Evolutionary conservation across 2,797 vertebrate species (phyloP).

Genomic region (Dermochelys coriacea): DNA sequence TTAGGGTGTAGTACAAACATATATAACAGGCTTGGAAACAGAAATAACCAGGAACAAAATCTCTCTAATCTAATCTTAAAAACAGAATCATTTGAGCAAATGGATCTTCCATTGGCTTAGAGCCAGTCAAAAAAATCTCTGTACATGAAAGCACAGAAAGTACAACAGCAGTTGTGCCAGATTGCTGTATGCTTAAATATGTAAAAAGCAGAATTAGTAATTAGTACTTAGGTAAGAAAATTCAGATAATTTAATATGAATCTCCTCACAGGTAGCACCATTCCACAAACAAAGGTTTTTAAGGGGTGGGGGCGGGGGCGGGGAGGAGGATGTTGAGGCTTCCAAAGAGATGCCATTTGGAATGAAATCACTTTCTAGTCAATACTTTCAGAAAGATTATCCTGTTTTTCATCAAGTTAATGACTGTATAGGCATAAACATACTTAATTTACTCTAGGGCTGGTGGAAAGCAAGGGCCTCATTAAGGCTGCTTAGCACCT

Average conservation of each 20-base stretch:
- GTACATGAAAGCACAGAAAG: background rate
- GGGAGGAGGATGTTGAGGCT: background rate
- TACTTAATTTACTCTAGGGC: background rate
- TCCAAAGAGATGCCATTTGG: background rate
- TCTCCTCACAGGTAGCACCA: background rate
- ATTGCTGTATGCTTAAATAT: background rate
- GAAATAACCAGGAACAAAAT: background rate
- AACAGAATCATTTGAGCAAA: constrained; percentile 26
- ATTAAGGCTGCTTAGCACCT: background rate
- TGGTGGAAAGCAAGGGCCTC: background rate
- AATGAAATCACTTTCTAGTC: background rate
- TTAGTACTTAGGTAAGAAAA: background rate
- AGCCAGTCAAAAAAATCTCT: constrained; percentile 36
- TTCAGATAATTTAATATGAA: background rate
- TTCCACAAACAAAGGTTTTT: background rate
- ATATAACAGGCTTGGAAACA: background rate
- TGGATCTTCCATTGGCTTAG: background rate
- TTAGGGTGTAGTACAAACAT: background rate
- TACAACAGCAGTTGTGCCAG: constrained; percentile 9
- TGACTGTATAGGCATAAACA: background rate
- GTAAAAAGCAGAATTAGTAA: background rate
- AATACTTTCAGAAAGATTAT: background rate
- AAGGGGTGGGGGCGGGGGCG: background rate
- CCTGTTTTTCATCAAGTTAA: background rate
- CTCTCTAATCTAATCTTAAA: rapidly evolving